A percentile compares a stretch with the other conserved stretches of the same genome.
Conservation (phyloP, 2,797 vertebrate genomes). For the Mus minutoides region DNA sequence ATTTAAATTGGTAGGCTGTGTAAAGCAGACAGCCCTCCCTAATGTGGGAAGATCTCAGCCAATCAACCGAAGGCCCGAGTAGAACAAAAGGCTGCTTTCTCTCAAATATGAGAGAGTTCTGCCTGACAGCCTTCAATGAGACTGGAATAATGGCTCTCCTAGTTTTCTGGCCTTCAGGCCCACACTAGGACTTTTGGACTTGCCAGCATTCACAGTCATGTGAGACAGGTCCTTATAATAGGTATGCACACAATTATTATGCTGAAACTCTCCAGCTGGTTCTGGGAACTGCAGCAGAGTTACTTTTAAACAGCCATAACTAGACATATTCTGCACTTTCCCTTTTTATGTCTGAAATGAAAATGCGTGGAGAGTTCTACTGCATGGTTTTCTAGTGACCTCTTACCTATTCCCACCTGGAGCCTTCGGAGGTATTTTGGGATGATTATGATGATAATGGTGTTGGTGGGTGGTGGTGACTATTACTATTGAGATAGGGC, state of each 20-base stretch:
- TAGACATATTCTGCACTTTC: background rate
- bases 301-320: background rate
- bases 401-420: background rate
- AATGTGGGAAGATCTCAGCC: background rate
- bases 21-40: background rate
- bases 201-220: background rate
- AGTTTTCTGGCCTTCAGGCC: background rate
- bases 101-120: conserved; percentile 29
- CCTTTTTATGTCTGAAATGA: conserved; percentile 6
- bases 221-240: background rate
- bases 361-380: conserved; percentile 10
- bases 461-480: background rate
- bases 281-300: background rate
- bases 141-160: background rate
- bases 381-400: no score
- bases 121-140: background rate
- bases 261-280: conserved; percentile 20
- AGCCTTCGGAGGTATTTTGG: background rate
- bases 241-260: background rate
- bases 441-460: background rate
- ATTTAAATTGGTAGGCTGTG: background rate
- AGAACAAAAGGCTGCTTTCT: conserved; percentile 28
- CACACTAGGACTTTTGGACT: background rate
- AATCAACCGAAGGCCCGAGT: background rate
- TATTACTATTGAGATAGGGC: background rate